A percentile compares a stretch with the other conserved stretches of the same genome.
phyloP scores from a whole-genome alignment of 2,797 vertebrate genomes.

The Rhabdomys pumilio region DNA sequence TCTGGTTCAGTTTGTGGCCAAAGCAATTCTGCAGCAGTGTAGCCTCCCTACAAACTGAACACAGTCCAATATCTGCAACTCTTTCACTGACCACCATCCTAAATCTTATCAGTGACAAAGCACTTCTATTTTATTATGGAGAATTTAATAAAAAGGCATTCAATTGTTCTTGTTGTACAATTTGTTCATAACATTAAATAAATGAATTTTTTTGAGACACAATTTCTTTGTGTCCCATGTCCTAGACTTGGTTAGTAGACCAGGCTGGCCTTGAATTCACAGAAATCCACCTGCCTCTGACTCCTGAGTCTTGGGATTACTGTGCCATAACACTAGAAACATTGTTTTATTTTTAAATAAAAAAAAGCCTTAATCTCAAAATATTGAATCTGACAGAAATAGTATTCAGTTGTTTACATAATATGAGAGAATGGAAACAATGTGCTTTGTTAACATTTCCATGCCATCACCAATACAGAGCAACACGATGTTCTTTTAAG shows the following conservation, averaged over 20 bases:
- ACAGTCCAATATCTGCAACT: not conserved
- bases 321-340: too few relatives aligned
- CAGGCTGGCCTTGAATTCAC: not conserved
- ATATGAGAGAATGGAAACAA: not conserved
- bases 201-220: not conserved
- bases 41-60: not conserved
- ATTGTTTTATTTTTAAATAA: not conserved
- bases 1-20: not conserved
- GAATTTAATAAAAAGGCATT: slow-evolving; percentile 1
- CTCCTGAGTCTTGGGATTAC: not conserved
- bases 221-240: not conserved
- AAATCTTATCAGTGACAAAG: slow-evolving; percentile 26
- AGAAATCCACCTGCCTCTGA: not conserved
- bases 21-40: not conserved
- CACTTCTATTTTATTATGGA: not conserved
- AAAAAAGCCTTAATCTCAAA: not conserved
- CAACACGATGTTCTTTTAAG: not conserved
- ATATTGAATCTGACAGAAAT: not conserved
- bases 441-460: not conserved
- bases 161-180: slow-evolving; percentile 14
- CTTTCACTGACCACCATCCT: not conserved
- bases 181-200: not conserved
- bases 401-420: not conserved
- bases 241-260: not conserved
- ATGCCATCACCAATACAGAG: not conserved